These are phyloP conservation scores for Zeugodacus cucurbitae DNA, from an alignment of 1,140 invertebrate species.

Conservation along the genomic window DNA sequence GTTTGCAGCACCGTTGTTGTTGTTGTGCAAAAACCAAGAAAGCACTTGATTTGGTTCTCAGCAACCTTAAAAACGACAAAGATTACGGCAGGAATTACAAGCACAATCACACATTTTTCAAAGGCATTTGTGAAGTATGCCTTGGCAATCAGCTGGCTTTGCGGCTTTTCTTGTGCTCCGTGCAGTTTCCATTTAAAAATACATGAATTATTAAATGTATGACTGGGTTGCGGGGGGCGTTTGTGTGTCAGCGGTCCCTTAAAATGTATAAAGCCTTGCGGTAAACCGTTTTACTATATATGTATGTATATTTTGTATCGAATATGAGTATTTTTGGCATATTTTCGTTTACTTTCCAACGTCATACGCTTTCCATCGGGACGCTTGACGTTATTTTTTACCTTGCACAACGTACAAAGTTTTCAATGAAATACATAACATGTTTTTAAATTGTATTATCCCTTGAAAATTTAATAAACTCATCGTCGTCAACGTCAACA, in stretches of 20 bases:
- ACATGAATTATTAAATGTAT: slow-evolving; percentile 1
- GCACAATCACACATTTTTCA: not conserved
- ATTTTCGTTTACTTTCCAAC: not conserved
- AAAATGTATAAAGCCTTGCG: not conserved
- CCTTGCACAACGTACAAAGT: not conserved
- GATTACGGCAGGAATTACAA: not conserved
- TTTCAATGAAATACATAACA: slow-evolving; percentile 12
- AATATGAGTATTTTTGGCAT: too few species aligned
- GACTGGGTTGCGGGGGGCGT: not conserved
- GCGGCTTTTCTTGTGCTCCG: not conserved
- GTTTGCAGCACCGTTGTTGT: not conserved
- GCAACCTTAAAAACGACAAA: not conserved
- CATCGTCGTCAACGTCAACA: not conserved
- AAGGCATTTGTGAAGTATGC: not conserved
- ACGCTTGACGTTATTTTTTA: too few species aligned
- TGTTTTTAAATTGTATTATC: not conserved
- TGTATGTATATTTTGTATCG: not conserved
- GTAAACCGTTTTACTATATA: not conserved
- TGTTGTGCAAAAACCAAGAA: not conserved
- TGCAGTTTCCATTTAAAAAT: not conserved
- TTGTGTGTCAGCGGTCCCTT: not conserved
- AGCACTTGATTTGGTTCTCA: not conserved
- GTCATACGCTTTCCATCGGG: not conserved
- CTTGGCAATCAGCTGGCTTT: not conserved
- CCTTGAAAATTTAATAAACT: slow-evolving; percentile 33